phyloP scores from a whole-genome alignment of 2,113 vertebrate species.

The Thunnus thynnus region DNA sequence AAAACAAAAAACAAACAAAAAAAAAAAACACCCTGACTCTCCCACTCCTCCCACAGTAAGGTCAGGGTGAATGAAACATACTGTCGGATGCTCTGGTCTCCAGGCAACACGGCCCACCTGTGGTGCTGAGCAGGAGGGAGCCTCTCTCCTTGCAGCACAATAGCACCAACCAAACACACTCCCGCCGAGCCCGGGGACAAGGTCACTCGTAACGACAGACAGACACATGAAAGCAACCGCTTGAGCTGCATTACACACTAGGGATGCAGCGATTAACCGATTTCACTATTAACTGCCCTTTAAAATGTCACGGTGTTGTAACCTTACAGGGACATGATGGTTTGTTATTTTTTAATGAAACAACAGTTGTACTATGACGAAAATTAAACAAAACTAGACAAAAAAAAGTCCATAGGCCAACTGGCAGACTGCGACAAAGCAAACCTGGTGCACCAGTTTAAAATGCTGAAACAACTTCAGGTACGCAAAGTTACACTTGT shows the following conservation, averaged over 20 bases:
- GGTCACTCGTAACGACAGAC: slow-evolving; percentile 11
- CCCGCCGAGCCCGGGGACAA: slow-evolving; percentile 29
- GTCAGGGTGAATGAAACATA: slow-evolving; percentile 29
- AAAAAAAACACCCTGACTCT: neutral
- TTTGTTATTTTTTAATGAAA: too few species aligned
- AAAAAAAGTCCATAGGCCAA: too few species aligned
- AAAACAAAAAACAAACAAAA: neutral
- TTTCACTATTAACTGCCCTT: too few species aligned
- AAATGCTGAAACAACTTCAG: too few species aligned
- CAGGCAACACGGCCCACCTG: slow-evolving; percentile 51
- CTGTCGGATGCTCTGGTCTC: slow-evolving; percentile 53
- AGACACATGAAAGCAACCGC: neutral
- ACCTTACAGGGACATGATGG: too few species aligned
- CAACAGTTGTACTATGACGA: too few species aligned
- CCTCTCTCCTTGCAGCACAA: neutral
- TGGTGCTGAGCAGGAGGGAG: slow-evolving; percentile 29
- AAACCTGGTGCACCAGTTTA: too few species aligned
- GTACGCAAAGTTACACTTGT: too few species aligned
- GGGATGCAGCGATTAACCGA: too few species aligned
- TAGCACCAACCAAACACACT: slow-evolving; percentile 5
- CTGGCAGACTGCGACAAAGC: too few species aligned
- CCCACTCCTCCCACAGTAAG: neutral
- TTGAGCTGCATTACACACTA: neutral
- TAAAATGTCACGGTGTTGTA: too few species aligned
- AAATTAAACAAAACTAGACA: too few species aligned